A percentile compares a stretch with the other conserved stretches of the same genome.
Conservation (phyloP, 2,797 vertebrate genomes). For the Simalia tracyae region DNA sequence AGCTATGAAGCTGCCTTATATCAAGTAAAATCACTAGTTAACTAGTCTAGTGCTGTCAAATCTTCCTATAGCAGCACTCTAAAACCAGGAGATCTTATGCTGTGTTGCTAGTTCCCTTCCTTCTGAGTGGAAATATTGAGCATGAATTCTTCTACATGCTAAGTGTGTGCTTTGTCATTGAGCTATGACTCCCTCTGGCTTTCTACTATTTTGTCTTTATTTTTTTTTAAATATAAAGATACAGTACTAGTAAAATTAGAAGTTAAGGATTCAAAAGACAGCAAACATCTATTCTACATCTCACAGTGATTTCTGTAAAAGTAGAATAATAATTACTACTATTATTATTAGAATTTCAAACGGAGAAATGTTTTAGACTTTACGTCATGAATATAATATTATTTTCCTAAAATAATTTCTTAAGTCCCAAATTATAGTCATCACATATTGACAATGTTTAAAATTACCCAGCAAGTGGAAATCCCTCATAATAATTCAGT, state of each 20-base stretch:
- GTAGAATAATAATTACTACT: background rate
- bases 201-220: background rate
- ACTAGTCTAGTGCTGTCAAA: background rate
- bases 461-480: background rate
- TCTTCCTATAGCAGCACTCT: background rate
- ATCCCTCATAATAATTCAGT: background rate
- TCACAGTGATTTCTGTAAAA: background rate
- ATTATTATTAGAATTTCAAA: background rate
- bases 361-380: background rate
- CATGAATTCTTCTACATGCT: background rate
- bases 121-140: background rate
- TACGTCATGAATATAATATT: background rate
- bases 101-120: background rate
- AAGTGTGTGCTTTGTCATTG: background rate
- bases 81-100: background rate
- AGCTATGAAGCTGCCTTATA: background rate
- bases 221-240: background rate
- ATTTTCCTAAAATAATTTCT: background rate
- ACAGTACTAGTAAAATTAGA: background rate
- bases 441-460: background rate
- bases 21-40: no score
- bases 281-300: background rate
- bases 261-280: background rate
- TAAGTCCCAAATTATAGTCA: background rate
- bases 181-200: background rate